Base-by-base conservation (phyloP, 2,797 vertebrate genomes). In the Danio kyathit region DNA sequence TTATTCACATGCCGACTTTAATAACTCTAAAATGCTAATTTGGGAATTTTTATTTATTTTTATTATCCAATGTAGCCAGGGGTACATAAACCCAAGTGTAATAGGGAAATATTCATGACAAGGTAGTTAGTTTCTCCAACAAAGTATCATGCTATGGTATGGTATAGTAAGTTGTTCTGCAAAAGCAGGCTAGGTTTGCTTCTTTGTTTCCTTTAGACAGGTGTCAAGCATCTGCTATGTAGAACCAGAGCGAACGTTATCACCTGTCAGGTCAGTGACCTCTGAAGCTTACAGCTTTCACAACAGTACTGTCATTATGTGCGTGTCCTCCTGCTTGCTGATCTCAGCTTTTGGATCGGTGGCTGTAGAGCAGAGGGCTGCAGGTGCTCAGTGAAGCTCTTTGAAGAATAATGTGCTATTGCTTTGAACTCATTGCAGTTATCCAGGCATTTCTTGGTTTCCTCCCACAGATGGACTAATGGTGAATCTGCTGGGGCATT, bases 261-360 rank as follows among this genome's bases (percentile, higher is more conserved):
- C 71, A 16, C 41, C 54, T 73, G 54, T 72, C 17, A 21, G 54
- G 12, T 48, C 71, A 38, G 10, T 5, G 16, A 71, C 16, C 69
- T 56, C 29, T 40, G 7, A 10, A 29, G 46, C 13, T 29, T 44
- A 41, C 19, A 29, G 44, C 5, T 49, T 21, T 49, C 7, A 67
- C 16, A 65, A 41, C 41, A 16, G 40, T 9, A 7, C 16, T 38
- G 51, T n/a, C 7, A 40, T 40, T 51, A 2, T 70, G n/a, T 29
- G 6, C 11, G 19, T 67, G 48, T 16, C 38, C 29, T 43, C n/a
- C 17, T 13, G 11, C n/a, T 9, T 41, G 6, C 6, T 59, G 70
- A 40, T 59, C 49, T 17, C 8, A 29, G 9, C n/a, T 60, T 61
- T 63, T 41, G 7, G 38, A 5, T 71, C 12, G 16, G 9, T 19